A percentile compares a stretch with the other conserved stretches of the same genome.
Evolutionary conservation across 2,797 vertebrate genomes (phyloP).

Genomic region (Diplodus puntazzo): DNA sequence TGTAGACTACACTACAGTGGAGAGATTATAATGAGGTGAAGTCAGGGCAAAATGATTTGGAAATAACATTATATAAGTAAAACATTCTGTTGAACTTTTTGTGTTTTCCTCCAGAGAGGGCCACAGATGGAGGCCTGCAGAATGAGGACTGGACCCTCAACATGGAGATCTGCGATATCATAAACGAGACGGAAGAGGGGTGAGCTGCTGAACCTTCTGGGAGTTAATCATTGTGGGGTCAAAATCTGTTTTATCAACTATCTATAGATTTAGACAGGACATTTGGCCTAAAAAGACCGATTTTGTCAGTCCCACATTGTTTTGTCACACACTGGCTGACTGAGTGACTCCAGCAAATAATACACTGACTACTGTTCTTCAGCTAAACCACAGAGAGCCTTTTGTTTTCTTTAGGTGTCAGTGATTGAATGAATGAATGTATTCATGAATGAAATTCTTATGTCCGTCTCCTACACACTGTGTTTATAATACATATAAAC

Average conservation of each 20-base stretch:
- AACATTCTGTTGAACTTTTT: constrained; percentile 17
- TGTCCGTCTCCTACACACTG: constrained; percentile 6
- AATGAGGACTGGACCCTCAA: constrained; percentile 98
- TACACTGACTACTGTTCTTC: constrained; percentile 46
- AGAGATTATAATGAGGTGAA: background rate
- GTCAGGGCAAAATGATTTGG: too few species aligned
- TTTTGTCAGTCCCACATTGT: constrained; percentile 29
- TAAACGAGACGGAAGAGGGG: constrained; percentile 99
- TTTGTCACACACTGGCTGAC: constrained; percentile 32
- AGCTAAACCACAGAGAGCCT: constrained; percentile 45
- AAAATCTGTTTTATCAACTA: background rate
- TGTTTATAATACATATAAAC: background rate
- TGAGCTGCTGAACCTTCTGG: constrained; percentile 71
- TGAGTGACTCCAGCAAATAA: constrained; percentile 48
- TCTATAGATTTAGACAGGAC: background rate
- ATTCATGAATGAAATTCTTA: constrained; percentile 35
- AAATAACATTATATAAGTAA: background rate
- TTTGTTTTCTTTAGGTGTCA: constrained; percentile 62
- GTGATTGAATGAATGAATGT: constrained; percentile 24
- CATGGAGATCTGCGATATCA: constrained; percentile 99
- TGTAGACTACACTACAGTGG: background rate
- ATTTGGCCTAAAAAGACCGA: constrained; percentile 2
- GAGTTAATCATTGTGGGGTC: constrained; percentile 7
- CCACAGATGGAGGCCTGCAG: constrained; percentile 96
- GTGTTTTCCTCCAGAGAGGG: constrained; percentile 89